Conservation (phyloP, 2,888 invertebrate species). For the Mimumesa dahlbomi region DNA sequence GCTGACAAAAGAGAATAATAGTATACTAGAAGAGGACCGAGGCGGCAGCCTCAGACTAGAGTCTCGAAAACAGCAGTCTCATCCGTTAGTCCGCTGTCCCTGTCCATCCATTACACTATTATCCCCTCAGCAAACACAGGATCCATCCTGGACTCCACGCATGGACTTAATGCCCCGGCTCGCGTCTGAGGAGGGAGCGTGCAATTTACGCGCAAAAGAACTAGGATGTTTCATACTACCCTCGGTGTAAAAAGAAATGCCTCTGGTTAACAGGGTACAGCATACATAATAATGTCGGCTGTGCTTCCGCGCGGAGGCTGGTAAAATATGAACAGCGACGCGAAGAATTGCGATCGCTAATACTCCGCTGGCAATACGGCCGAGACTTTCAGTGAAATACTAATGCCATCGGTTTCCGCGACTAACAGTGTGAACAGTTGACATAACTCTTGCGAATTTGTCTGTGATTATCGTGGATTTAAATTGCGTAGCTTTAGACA, state of each 20-base stretch:
- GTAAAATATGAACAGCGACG: constrained; percentile 47
- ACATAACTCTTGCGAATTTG: no score
- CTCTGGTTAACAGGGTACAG: constrained; percentile 47
- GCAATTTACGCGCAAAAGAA: constrained; percentile 67
- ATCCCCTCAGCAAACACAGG: constrained; percentile 75
- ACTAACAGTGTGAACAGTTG: no score
- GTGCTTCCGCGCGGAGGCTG: constrained; percentile 16
- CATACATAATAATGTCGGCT: constrained; percentile 56
- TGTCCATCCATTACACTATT: constrained; percentile 77
- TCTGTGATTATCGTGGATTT: no score
- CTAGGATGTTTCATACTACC: constrained; percentile 54
- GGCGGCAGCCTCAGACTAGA: constrained; percentile 47
- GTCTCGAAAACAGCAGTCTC: constrained; percentile 70
- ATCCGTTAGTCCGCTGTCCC: constrained; percentile 72
- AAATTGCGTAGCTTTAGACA: no score
- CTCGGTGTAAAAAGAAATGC: constrained; percentile 45
- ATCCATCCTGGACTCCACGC: constrained; percentile 65
- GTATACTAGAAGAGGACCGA: constrained; percentile 48
- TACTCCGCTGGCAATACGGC: background rate
- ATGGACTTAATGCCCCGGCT: constrained; percentile 62
- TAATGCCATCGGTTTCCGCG: background rate
- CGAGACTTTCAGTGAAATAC: background rate
- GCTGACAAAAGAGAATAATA: constrained; percentile 56
- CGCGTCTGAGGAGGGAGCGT: constrained; percentile 51
- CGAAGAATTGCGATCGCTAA: constrained; percentile 45